Evolutionary conservation across 2,113 vertebrate genomes (phyloP).

Genomic region (Conger conger): DNA sequence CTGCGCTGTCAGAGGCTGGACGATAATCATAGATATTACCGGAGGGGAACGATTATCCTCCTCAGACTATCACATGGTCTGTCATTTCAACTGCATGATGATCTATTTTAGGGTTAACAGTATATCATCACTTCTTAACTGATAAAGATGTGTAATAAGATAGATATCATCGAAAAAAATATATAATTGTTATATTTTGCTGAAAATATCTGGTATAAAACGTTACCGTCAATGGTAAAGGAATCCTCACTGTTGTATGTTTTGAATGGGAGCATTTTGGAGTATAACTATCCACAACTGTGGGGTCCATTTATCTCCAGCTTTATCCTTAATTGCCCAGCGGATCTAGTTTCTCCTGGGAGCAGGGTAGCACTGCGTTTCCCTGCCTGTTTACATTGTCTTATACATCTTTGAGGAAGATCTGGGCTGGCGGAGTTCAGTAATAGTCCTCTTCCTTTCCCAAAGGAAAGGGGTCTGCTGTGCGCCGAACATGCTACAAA

Average conservation of each 20-base stretch:
- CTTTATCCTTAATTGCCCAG: conserved; percentile 12
- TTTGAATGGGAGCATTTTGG: background rate
- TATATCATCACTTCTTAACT: background rate
- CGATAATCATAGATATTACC: background rate
- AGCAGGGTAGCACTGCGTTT: conserved; percentile 16
- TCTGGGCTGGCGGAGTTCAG: background rate
- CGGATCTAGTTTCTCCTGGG: conserved; percentile 18
- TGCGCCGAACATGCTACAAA: background rate
- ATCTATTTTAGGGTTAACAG: background rate
- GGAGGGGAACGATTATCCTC: background rate
- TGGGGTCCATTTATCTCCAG: background rate
- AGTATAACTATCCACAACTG: background rate
- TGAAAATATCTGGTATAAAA: background rate
- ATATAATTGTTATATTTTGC: background rate
- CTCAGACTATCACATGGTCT: background rate
- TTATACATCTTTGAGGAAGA: conserved; percentile 26
- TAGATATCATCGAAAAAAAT: background rate
- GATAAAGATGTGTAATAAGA: background rate
- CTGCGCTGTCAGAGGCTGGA: background rate
- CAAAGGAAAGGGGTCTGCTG: background rate
- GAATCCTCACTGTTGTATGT: background rate
- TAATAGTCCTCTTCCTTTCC: conserved; percentile 6
- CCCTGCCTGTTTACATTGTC: conserved; percentile 22
- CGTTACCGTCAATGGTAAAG: background rate
- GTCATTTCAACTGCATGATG: background rate